A percentile compares a stretch with the other conserved stretches of the same genome.
Conservation (phyloP, 2,113 vertebrate genomes). For the Thermophis baileyi region DNA sequence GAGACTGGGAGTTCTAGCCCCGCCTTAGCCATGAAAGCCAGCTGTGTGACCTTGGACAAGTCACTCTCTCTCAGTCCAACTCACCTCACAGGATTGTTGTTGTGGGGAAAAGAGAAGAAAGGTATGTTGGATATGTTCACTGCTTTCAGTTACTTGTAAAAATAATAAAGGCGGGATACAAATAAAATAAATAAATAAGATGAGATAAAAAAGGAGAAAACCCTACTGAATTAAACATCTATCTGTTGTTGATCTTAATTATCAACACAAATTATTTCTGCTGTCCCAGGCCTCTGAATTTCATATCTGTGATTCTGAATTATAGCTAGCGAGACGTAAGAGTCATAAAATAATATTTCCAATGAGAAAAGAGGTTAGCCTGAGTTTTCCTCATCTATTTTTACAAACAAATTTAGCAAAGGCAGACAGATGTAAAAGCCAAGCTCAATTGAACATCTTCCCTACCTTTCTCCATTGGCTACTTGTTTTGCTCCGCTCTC, state of each 20-base stretch:
- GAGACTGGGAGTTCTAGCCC: not conserved
- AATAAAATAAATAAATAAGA: no score
- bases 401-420: slow-evolving; percentile 9
- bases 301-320: slow-evolving; percentile 18
- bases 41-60: not conserved
- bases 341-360: not conserved
- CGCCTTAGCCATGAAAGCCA: not conserved
- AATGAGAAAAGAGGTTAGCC: not conserved
- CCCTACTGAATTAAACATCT: slow-evolving; percentile 25
- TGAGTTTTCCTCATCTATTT: not conserved
- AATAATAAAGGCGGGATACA: not conserved
- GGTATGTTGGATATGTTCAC: not conserved
- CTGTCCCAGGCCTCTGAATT: slow-evolving; percentile 8
- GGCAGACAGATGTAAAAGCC: not conserved
- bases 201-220: slow-evolving; percentile 34
- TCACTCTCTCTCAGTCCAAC: not conserved
- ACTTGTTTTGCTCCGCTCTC: not conserved
- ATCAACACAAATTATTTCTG: not conserved
- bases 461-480: not conserved
- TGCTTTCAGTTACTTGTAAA: not conserved
- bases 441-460: not conserved
- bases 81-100: not conserved
- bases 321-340: not conserved
- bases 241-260: slow-evolving; percentile 37
- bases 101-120: not conserved